phyloP scores from a whole-genome alignment of 2,888 invertebrate species.

The Orchesellides sinensis region DNA sequence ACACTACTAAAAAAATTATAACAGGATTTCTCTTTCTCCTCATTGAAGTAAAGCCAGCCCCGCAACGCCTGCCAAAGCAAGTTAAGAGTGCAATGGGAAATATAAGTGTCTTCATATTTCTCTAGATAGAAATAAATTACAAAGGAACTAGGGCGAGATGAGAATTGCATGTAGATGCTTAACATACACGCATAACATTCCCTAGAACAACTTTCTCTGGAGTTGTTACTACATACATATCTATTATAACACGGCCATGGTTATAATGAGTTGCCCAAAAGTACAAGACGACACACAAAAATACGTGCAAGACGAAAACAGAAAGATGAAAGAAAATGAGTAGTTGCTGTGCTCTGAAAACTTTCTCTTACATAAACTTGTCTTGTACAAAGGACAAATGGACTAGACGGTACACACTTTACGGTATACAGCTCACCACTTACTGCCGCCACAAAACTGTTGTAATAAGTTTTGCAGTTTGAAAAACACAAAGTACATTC shows the following conservation, averaged over 20 bases:
- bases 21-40: neutral
- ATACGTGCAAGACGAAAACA: neutral
- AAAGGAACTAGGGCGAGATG: constrained; percentile 53
- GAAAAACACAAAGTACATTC: neutral
- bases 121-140: constrained; percentile 69
- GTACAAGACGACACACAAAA: neutral
- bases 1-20: constrained; percentile 18
- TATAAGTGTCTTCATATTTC: constrained; percentile 68
- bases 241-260: constrained; percentile 12
- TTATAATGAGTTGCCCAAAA: constrained; percentile 24
- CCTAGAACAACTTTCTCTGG: constrained; percentile 21
- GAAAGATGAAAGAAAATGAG: constrained; percentile 37
- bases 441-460: neutral
- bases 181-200: constrained; percentile 24
- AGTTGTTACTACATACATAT: constrained; percentile 2
- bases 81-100: constrained; percentile 56
- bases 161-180: constrained; percentile 49
- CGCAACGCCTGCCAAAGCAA: constrained; percentile 33
- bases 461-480: neutral
- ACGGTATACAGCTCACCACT: neutral
- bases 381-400: neutral
- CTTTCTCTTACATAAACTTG: constrained; percentile 27
- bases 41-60: neutral
- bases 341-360: constrained; percentile 19
- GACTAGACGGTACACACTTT: neutral